A percentile compares a stretch with the other conserved stretches of the same genome.
Conservation (phyloP, 2,888 invertebrate genomes). For the Scaptomyza flava region DNA sequence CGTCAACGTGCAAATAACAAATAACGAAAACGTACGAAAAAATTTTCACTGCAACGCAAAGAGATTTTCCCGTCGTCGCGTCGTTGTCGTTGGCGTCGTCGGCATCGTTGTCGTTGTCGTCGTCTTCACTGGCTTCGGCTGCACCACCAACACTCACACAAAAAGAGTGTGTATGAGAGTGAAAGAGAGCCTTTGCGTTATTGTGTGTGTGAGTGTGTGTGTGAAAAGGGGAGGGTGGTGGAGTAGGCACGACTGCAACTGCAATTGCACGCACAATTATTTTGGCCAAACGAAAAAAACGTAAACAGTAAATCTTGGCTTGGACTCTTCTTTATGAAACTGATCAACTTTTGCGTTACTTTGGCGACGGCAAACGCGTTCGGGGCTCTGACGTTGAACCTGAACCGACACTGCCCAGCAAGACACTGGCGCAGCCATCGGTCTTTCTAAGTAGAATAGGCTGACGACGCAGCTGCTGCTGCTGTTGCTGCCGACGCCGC, state of each 20-base stretch:
- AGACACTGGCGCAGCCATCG: slow-evolving; percentile 75
- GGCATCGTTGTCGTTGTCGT: slow-evolving; percentile 25
- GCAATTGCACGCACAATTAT: slow-evolving; percentile 70
- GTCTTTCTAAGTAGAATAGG: slow-evolving; percentile 83
- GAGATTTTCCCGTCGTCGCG: slow-evolving; percentile 76
- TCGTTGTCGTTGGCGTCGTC: slow-evolving; percentile 47
- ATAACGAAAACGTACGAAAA: slow-evolving; percentile 81
- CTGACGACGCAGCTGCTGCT: slow-evolving; percentile 36
- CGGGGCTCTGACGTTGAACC: slow-evolving; percentile 79
- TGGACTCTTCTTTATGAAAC: slow-evolving; percentile 7
- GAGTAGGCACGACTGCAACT: slow-evolving; percentile 22
- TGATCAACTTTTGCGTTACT: slow-evolving; percentile 30
- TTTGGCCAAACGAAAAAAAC: slow-evolving; percentile 52
- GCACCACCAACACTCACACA: slow-evolving; percentile 59
- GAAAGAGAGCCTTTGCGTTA: slow-evolving; percentile 9
- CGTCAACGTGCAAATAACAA: slow-evolving; percentile 84
- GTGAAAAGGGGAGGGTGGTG: slow-evolving; percentile 9
- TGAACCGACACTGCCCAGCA: slow-evolving; percentile 84
- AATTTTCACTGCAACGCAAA: slow-evolving; percentile 78
- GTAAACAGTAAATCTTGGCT: slow-evolving; percentile 26
- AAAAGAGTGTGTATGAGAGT: slow-evolving; percentile 24
- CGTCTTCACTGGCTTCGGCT: slow-evolving; percentile 61
- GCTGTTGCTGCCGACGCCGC: slow-evolving; percentile 37
- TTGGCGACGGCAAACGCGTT: slow-evolving; percentile 65
- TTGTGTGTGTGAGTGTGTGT: slow-evolving; percentile 23